Evolutionary conservation across 2,888 invertebrate species (phyloP).

Genomic region (Bellardia bayeri): DNA sequence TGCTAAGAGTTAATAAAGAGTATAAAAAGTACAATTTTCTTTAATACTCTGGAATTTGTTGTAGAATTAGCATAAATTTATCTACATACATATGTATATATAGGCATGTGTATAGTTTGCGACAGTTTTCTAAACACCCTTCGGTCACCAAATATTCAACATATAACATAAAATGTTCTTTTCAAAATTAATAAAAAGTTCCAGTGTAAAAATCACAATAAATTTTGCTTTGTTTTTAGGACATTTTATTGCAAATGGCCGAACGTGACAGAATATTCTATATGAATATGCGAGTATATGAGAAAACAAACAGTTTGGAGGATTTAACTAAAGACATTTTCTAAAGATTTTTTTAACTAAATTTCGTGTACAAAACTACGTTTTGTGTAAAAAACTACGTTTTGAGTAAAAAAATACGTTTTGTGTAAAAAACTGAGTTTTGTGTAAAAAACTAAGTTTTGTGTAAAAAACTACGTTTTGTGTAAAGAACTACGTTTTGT

Average conservation of each 20-base stretch:
- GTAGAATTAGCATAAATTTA: neutral
- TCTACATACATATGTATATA: too few relatives aligned
- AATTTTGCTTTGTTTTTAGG: neutral
- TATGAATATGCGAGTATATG: neutral
- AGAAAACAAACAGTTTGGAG: too few relatives aligned
- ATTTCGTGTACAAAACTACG: too few relatives aligned
- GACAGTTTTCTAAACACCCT: neutral
- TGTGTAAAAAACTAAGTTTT: too few relatives aligned
- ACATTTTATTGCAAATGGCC: neutral
- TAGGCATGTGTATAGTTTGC: too few relatives aligned
- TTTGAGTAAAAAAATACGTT: too few relatives aligned
- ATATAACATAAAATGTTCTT: neutral
- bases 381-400: too few relatives aligned
- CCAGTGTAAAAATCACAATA: neutral
- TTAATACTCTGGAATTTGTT: neutral
- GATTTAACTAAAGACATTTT: too few relatives aligned
- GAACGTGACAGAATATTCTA: neutral
- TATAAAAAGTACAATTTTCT: neutral
- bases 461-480: too few relatives aligned
- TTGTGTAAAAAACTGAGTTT: too few relatives aligned
- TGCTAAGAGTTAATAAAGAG: neutral
- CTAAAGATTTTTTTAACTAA: too few relatives aligned
- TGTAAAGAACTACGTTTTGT: too few relatives aligned
- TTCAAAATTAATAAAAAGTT: constrained; percentile 2
- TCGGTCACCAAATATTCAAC: neutral